Evolutionary conservation across 2,113 vertebrate genomes (phyloP).

Genomic region (Maccullochella peelii): DNA sequence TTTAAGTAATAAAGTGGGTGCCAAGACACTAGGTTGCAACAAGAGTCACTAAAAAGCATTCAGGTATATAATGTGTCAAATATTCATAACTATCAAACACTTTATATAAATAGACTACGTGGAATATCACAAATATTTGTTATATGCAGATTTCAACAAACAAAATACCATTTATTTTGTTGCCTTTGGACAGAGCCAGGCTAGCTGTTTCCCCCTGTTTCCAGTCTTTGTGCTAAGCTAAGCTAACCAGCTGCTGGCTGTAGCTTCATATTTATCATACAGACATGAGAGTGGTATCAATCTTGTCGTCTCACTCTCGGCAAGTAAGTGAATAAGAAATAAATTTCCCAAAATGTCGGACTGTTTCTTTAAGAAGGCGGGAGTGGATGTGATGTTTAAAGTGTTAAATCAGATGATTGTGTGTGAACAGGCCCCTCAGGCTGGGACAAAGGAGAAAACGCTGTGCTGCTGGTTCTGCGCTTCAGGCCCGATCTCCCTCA

Average conservation of each 20-base stretch:
- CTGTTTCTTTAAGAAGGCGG: background rate
- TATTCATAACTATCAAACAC: no score
- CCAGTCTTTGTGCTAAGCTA: no score
- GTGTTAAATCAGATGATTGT: background rate
- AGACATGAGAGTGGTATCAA: background rate
- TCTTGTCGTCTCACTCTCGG: background rate
- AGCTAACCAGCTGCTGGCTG: no score
- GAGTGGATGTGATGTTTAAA: background rate
- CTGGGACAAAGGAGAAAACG: slow-evolving; percentile 98
- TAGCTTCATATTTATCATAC: no score
- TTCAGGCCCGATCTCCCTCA: slow-evolving; percentile 99
- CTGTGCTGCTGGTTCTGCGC: slow-evolving; percentile 99
- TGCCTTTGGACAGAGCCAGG: no score
- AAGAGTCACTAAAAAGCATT: no score
- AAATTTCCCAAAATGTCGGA: background rate
- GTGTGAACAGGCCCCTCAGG: slow-evolving; percentile 92
- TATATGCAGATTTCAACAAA: background rate
- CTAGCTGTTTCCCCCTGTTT: no score
- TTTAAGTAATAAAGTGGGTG: no score
- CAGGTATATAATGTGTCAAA: no score
- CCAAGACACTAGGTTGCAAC: no score
- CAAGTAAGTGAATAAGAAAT: background rate
- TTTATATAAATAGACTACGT: no score
- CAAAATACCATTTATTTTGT: no score
- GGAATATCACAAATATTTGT: background rate